Evolutionary conservation across 2,888 invertebrate genomes (phyloP).

Genomic region (Ophonus ardosiacus): DNA sequence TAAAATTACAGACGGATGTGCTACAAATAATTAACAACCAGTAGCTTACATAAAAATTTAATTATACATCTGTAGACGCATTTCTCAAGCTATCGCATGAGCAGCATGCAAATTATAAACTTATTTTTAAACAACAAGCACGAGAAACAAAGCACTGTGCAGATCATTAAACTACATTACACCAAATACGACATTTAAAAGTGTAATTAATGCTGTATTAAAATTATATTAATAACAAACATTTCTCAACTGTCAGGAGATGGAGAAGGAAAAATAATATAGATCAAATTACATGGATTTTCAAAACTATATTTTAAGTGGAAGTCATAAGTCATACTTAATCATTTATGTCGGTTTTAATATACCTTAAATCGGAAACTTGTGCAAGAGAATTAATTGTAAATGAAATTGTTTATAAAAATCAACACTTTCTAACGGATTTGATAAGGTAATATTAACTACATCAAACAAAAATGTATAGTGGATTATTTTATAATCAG

Average conservation of each 20-base stretch:
- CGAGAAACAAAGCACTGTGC: slow-evolving; percentile 15
- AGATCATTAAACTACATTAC: slow-evolving; percentile 36
- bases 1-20: slow-evolving; percentile 56
- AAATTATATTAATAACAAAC: slow-evolving; percentile 29
- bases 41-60: slow-evolving; percentile 54
- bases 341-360: neutral
- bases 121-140: slow-evolving; percentile 27
- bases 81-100: slow-evolving; percentile 31
- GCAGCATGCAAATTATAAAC: slow-evolving; percentile 36
- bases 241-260: slow-evolving; percentile 7
- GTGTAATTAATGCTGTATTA: slow-evolving; percentile 27
- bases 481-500: too few relatives aligned
- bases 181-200: slow-evolving; percentile 42
- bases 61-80: slow-evolving; percentile 51
- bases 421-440: too few relatives aligned
- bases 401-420: too few relatives aligned
- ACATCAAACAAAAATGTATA: too few relatives aligned
- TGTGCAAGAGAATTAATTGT: too few relatives aligned
- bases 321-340: neutral
- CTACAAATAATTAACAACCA: slow-evolving; percentile 62
- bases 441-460: too few relatives aligned
- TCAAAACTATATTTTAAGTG: neutral
- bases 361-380: too few relatives aligned
- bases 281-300: neutral
- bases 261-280: neutral